Conservation (phyloP, 2,113 vertebrate species). For the Phoenicopterus ruber region DNA sequence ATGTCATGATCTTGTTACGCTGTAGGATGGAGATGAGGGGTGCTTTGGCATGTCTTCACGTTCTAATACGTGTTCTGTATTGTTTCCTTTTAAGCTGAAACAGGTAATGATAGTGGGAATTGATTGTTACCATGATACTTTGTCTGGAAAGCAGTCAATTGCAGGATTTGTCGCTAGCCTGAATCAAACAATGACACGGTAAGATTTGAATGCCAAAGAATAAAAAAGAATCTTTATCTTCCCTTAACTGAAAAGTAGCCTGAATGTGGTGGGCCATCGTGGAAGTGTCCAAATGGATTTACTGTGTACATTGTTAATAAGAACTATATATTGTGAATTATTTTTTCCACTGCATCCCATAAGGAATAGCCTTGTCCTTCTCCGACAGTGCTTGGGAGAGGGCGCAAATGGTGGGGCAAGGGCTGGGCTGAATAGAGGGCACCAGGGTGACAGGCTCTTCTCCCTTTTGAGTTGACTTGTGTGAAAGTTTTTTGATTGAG, state of each 20-base stretch:
- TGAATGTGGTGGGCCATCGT: neutral
- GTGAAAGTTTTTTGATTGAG: neutral
- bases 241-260: neutral
- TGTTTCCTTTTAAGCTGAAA: constrained; percentile 77
- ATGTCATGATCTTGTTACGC: neutral
- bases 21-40: neutral
- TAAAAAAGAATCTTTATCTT: neutral
- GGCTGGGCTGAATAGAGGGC: neutral
- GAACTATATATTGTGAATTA: neutral
- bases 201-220: neutral
- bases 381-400: neutral
- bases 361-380: neutral
- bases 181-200: constrained; percentile 90
- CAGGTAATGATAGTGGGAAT: constrained; percentile 95
- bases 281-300: neutral
- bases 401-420: neutral
- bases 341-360: neutral
- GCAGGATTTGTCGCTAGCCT: constrained; percentile 92
- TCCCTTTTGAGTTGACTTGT: neutral
- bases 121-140: constrained; percentile 91
- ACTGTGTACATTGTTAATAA: neutral
- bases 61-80: neutral
- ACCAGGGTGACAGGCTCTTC: neutral
- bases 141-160: constrained; percentile 83
- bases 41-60: neutral